Percentiles rank a stretch among this genome's conserved stretches.
These are phyloP conservation scores for Laterallus jamaicensis DNA, from an alignment of 2,113 vertebrate species.

Conservation along the genomic window DNA sequence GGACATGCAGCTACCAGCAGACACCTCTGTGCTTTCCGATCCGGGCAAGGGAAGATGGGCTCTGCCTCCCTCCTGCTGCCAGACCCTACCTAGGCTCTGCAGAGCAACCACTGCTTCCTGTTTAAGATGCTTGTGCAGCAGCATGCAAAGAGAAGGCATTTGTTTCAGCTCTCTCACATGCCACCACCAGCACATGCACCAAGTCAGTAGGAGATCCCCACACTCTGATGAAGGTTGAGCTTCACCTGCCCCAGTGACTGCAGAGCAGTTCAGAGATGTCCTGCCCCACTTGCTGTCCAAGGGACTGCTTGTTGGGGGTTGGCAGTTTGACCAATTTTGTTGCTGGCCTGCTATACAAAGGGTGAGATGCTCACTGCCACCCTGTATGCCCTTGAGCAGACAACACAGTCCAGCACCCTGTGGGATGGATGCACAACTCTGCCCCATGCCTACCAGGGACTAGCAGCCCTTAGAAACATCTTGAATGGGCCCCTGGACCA, in stretches of 20 bases:
- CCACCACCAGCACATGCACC: not conserved
- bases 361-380: not conserved
- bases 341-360: fast-evolving
- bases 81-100: not conserved
- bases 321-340: not conserved
- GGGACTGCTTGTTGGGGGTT: not conserved
- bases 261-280: not conserved
- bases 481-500: fast-evolving
- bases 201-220: not conserved
- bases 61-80: not conserved
- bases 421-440: not conserved
- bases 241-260: not conserved
- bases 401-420: fast-evolving
- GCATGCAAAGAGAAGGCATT: not conserved
- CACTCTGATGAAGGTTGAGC: fast-evolving
- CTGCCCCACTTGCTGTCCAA: not conserved
- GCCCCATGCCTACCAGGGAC: not conserved
- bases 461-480: not conserved
- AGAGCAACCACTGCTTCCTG: not conserved
- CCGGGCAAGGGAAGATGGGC: fast-evolving
- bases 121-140: not conserved
- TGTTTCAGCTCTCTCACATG: not conserved
- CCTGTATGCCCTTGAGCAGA: not conserved
- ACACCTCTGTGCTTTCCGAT: fast-evolving
- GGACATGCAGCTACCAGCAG: not conserved